Evolutionary conservation across 2,888 invertebrate species (phyloP), one percentile per base, ranked within the genome.

Genomic region (Leistus spinibarbis): DNA sequence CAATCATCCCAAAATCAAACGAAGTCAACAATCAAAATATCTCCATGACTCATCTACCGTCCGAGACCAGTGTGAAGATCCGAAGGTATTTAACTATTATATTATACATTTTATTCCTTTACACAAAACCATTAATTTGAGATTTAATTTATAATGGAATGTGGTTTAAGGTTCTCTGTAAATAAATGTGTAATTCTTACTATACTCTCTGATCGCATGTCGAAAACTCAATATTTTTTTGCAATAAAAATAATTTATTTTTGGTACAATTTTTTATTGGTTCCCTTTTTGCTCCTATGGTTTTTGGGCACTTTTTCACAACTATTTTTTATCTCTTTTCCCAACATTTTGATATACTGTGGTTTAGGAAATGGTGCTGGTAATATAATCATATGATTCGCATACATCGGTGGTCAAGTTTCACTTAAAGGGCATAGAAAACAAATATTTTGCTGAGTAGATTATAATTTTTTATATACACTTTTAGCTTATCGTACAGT

Each of bases 81-180:
- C 81, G 84, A 83, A 86, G 85, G 85, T 85, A 84, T 79, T 80
- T 83, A 79, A 81, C 81, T 76, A 81, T 82, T 79, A 77, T 82
- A 79, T 78, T 82, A 77, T 81, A 81, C 69, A 78, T 82, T 76
- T 80, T 80, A 77, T 82, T 81, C 77, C 79, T 82, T 79, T 82
- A 82, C 79, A 82, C 81, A 57, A 82, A 82, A 77, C 82, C 83
- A 76, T 78, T 82, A 70, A 81, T 80, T n/a, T 77, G 80, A 81
- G 73, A 78, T 78, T 57, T 71, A 60, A 76, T 54, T 74, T 69
- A 19, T 23, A 40, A 10, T 40, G 40, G 40, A 40, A 40, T 40
- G 40, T 40, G 40, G 40, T 40, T 40, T 40, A 40, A 40, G 40
- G 40, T 40, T 40, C 40, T 40, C 40, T 40, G 40, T 40, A 40